Evolutionary conservation across 2,888 invertebrate species (phyloP), one percentile per base, ranked within the genome.

Genomic region (Vanessa cardui): DNA sequence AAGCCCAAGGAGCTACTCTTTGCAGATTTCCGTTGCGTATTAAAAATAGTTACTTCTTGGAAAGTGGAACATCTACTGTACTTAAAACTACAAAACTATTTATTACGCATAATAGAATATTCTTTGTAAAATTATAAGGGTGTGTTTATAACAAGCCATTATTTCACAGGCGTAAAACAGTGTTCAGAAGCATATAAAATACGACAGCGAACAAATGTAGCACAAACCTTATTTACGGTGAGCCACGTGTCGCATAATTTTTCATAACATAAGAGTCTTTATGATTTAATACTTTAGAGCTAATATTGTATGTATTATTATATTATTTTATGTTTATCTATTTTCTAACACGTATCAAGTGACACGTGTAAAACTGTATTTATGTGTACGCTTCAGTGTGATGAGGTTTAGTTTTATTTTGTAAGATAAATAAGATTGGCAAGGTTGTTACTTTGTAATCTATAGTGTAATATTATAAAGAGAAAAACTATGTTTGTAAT

Each of bases 191-290:
- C 33, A 61, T 49, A 33, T 50, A 33, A 49, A 59, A 59, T 59
- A 59, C 45, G 46, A 33, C 61, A 49, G 33, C 50, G 49, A 61
- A 61, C 50, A 61, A 61, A 61, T 61, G 61, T 49, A 61, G 49
- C 49, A 49, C 61, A 61, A 49, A 49, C 49, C 49, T 26, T 61
- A 61, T 50, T 49, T 61, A 61, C 61, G 21, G 31, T 49, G n/a
- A 49, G 33, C 33, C 18, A 50, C 16, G 49, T 33, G n/a, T 18
- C n/a, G 18, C n/a, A 49, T 61, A 33, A 61, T 61, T 49, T 47
- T 61, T 61, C 39, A 61, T 33, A 33, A 33, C 26, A 61, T 18
- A 33, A 50, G 20, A 49, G 61, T 50, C 49, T 61, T 61, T 61
- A 61, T 20, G 18, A 33, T 33, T n/a, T 33, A 33, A 26, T n/a